A percentile compares a stretch with the other conserved stretches of the same genome.
Evolutionary conservation across 2,113 vertebrate genomes (phyloP).

Genomic region (Cromileptes altivelis): DNA sequence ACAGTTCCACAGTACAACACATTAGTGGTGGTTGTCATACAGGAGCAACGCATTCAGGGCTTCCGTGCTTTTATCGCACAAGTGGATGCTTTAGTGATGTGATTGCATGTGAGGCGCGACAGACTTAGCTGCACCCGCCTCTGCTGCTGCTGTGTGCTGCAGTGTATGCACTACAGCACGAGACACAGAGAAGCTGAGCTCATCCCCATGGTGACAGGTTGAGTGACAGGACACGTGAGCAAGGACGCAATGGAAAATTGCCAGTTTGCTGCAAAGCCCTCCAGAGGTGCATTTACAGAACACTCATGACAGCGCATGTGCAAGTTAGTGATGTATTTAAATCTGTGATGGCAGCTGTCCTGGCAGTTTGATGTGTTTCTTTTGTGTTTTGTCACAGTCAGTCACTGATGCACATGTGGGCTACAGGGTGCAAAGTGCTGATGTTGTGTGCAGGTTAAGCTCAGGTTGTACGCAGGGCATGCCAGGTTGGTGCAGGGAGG

Average conservation of each 20-base stretch:
- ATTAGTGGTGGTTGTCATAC: not conserved
- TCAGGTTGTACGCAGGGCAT: slow-evolving; percentile 35
- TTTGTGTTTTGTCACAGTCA: slow-evolving; percentile 9
- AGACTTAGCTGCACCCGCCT: slow-evolving; percentile 13
- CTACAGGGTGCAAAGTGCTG: slow-evolving; percentile 55
- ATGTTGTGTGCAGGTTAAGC: slow-evolving; percentile 48
- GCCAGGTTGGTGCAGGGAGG: slow-evolving; percentile 26
- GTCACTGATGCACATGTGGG: not conserved
- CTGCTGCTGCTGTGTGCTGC: slow-evolving; percentile 59
- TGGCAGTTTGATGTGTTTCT: slow-evolving; percentile 18
- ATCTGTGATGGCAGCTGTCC: slow-evolving; percentile 3
- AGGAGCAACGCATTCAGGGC: not conserved
- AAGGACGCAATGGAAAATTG: slow-evolving; percentile 65
- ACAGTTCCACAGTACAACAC: not conserved
- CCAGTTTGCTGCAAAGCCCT: slow-evolving; percentile 70
- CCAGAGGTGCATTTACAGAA: slow-evolving; percentile 32
- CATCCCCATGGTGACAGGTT: slow-evolving; percentile 78
- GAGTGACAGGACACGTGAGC: slow-evolving; percentile 74
- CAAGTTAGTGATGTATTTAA: not conserved
- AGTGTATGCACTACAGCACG: slow-evolving; percentile 58
- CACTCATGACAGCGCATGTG: slow-evolving; percentile 13
- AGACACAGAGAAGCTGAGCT: slow-evolving; percentile 65
- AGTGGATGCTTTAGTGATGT: slow-evolving; percentile 7
- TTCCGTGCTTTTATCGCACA: not conserved
- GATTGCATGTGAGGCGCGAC: slow-evolving; percentile 14